These are phyloP conservation scores for Brachyalestes nurse DNA, from an alignment of 2,797 vertebrate species.

Conservation along the genomic window DNA sequence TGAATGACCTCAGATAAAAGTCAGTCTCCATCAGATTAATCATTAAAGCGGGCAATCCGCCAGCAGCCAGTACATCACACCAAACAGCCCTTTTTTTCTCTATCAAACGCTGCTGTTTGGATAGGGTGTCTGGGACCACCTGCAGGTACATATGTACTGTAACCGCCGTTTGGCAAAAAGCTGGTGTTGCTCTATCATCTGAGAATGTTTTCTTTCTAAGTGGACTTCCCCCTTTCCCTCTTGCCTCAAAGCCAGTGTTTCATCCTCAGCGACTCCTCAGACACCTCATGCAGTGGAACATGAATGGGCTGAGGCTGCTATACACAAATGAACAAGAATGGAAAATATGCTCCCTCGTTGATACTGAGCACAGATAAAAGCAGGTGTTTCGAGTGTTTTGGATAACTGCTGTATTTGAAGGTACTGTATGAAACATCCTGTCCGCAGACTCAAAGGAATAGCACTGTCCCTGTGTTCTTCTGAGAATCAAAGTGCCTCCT, in stretches of 20 bases:
- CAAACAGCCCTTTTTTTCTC: conserved; percentile 65
- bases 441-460: conserved; percentile 49
- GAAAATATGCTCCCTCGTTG: conserved; percentile 75
- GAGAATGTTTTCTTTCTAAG: conserved; percentile 63
- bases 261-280: conserved; percentile 73
- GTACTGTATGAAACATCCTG: conserved; percentile 70
- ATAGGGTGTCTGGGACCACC: conserved; percentile 80
- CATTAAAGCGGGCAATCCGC: conserved; percentile 76
- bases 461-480: conserved; percentile 67
- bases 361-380: conserved; percentile 77
- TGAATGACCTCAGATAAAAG: conserved; percentile 76
- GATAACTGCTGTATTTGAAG: conserved; percentile 74
- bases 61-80: conserved; percentile 55
- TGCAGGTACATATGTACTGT: conserved; percentile 66
- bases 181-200: conserved; percentile 71
- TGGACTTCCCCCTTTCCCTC: conserved; percentile 57
- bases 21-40: conserved; percentile 80
- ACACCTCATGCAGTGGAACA: conserved; percentile 65
- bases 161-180: conserved; percentile 73
- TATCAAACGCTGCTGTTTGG: conserved; percentile 73
- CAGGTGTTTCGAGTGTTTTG: conserved; percentile 72
- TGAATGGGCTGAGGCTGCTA: conserved; percentile 58
- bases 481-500: conserved; percentile 64
- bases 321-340: conserved; percentile 69
- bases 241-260: conserved; percentile 64